Base-by-base conservation (phyloP, 2,797 vertebrate species). In the Rhinatrema bivittatum region DNA sequence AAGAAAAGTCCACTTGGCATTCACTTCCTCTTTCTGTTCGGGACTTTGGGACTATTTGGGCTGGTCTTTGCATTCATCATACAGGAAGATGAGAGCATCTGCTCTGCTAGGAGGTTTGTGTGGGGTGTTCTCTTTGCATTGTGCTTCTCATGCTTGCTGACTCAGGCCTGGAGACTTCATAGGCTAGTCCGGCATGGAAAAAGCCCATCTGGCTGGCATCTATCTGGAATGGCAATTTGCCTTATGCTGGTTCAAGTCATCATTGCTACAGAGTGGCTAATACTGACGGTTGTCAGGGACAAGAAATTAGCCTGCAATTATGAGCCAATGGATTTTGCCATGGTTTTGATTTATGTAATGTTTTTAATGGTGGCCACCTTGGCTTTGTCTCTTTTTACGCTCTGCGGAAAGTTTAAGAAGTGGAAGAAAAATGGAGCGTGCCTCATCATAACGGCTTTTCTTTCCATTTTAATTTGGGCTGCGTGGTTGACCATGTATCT, bases 401-500 rank as follows among this genome's bases (percentile, higher is more conserved):
- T 97, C 34, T 97, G 94, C 9, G 91, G 92, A 28, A 94, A 94
- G 77, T 88, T 89, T 29, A 82, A 76, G 42, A 88, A 87, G 30
- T 97, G 94, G 93, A 92, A 90, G 68, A 89, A 88, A 62, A 93
- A 81, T 0, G 91, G 88, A 19, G 54, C 84, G 25, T 94, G 91
- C 79, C 75, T 97, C 53, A 76, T 97, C 52, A 49, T 91, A 46
- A 87, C 91, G 2, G 86, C 87, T 42, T 60, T 91, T 33, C 78
- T 94, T 43, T 95, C 94, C 1, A 32, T 89, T 63, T 75, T 98
- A 39, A 86, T 97, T 54, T 98, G 93, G 94, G 89, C 85, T 8
- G 86, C 91, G 51, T 98, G 94, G 94, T 78, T 94, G 71, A 88
- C 88, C 57, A 93, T 97, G 87, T 98, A 98, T 33, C 83, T 97